Conservation (phyloP, 2,113 vertebrate genomes). For the Pedetes capensis region DNA sequence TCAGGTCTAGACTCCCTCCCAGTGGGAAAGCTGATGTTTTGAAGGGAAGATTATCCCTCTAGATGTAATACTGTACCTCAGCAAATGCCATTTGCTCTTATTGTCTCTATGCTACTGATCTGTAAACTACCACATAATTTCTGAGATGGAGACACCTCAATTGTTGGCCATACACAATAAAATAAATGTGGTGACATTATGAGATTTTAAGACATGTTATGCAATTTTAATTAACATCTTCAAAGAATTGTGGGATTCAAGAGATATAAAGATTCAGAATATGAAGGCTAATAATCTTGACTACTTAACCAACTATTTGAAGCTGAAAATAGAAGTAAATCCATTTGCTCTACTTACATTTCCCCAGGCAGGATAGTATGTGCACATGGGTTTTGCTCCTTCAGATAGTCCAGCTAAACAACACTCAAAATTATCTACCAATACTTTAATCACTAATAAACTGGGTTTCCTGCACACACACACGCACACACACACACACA, state of each 20-base stretch:
- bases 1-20: background rate
- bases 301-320: background rate
- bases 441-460: background rate
- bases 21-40: conserved; percentile 10
- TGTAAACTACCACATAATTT: background rate
- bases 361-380: background rate
- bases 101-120: background rate
- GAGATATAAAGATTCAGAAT: background rate
- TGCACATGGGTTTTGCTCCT: background rate
- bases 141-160: background rate
- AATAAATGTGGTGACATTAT: background rate
- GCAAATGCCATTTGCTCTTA: background rate
- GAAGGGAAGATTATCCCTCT: background rate
- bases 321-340: background rate
- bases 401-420: background rate
- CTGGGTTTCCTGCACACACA: background rate
- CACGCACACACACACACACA: no score
- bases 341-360: background rate
- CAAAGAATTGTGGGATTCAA: background rate
- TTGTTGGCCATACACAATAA: background rate
- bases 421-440: background rate
- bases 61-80: background rate
- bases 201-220: background rate
- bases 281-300: background rate
- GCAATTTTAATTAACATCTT: conserved; percentile 9